Evolutionary conservation across 2,113 vertebrate genomes (phyloP), one percentile per base, ranked within the genome.

Genomic region (Lepus americanus): DNA sequence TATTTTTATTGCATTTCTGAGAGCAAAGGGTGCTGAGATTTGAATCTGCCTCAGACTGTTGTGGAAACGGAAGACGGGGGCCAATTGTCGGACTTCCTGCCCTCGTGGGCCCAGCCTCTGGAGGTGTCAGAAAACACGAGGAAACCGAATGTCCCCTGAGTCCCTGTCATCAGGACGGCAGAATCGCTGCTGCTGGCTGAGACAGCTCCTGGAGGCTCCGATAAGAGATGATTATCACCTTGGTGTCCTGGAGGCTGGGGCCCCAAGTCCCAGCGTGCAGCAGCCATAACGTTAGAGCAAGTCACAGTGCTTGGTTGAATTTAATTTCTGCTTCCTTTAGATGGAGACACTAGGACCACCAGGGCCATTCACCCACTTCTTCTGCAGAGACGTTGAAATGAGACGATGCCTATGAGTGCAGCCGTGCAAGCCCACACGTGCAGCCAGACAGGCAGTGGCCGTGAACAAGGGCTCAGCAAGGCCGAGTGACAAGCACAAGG

Each of bases 161-260:
- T 51, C 44, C 55, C 82, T 39, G 11, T 69, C 66, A 66, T 44
- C n/a, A 33, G 64, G 49, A 81, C 74, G 67, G 78, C 59, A 19
- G 85, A 72, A 73, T 70, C 51, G 51, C 88, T 80, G 51, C 49
- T 74, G 74, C 49, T 83, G 77, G 53, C 78, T 81, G 81, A 63
- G 74, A 27, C 33, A 19, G 77, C 92, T 96, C 87, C 69, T 72
- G 63, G 36, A 93, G 64, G 91, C 16, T 55, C 87, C 33, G 86
- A 70, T 89, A 81, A 92, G 49, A 93, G 63, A 81, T 55, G 10
- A 2, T 4, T 82, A 51, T 93, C 78, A 78, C 8, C 36, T 33
- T 83, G 31, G 69, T 72, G 49, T 82, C 82, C 78, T 78, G 3
- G 39, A 44, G 51, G 69, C 63, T 9, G 64, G 81, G 79, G 29